Conservation (phyloP, 2,888 invertebrate genomes). For the Drosophila stalkeri region DNA sequence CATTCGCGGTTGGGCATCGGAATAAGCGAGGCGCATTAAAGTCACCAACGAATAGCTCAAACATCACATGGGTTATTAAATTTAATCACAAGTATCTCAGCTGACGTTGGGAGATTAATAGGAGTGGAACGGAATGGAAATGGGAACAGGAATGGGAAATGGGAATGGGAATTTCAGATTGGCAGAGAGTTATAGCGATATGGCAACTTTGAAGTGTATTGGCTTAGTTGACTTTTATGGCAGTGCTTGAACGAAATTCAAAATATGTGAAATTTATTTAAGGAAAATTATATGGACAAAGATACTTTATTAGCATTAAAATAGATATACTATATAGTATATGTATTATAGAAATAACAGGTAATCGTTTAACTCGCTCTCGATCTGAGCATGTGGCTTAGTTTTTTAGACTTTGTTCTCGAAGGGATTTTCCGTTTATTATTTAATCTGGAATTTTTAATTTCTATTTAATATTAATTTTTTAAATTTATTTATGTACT, state of each 20-base stretch:
- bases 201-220: background rate
- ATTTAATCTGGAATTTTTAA: too few relatives aligned
- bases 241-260: too few relatives aligned
- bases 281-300: background rate
- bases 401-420: too few relatives aligned
- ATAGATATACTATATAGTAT: background rate
- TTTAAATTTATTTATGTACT: too few relatives aligned
- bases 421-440: too few relatives aligned
- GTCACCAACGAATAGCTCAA: constrained; percentile 54
- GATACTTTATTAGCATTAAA: background rate
- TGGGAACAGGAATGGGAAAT: background rate
- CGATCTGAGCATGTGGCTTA: too few relatives aligned
- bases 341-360: too few relatives aligned
- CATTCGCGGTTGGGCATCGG: constrained; percentile 50
- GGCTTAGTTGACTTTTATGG: constrained; percentile 4
- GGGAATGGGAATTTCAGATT: background rate
- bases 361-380: too few relatives aligned
- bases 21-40: constrained; percentile 37
- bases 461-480: too few relatives aligned
- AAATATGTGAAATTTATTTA: background rate
- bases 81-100: constrained; percentile 53
- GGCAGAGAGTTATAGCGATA: background rate
- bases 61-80: constrained; percentile 62
- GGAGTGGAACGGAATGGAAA: constrained; percentile 1
- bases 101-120: constrained; percentile 21